Conservation (phyloP, 2,888 invertebrate genomes). For the Metellina segmentata region DNA sequence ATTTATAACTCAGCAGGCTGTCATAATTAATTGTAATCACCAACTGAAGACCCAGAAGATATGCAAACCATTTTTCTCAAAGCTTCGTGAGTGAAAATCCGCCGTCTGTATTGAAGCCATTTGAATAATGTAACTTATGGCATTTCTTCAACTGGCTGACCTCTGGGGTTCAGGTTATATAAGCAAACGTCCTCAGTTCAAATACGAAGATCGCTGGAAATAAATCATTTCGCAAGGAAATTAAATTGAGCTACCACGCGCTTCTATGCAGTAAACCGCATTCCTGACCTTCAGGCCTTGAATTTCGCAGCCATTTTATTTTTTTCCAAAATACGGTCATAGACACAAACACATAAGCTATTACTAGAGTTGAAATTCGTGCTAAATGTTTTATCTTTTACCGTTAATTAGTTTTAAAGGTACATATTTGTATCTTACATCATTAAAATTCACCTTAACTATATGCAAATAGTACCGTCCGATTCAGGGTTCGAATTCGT, state of each 20-base stretch:
- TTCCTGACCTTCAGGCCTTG: background rate
- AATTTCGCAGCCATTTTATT: background rate
- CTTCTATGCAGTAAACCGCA: background rate
- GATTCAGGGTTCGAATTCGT: no score
- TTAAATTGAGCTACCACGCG: background rate
- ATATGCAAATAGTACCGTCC: no score
- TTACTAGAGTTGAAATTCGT: no score
- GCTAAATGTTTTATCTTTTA: no score
- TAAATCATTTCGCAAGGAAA: background rate
- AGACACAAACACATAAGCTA: background rate
- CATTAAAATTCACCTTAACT: no score
- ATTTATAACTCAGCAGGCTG: background rate
- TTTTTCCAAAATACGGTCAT: background rate
- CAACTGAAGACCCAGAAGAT: background rate
- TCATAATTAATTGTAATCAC: background rate
- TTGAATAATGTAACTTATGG: constrained; percentile 15
- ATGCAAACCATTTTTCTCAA: background rate
- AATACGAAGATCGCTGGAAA: background rate
- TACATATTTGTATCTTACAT: no score
- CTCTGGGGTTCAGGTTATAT: background rate
- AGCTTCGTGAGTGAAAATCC: background rate
- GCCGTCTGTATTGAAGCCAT: background rate
- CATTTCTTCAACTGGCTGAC: constrained; percentile 2
- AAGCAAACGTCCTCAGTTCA: background rate
- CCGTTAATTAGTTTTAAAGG: no score